Evolutionary conservation across 2,888 invertebrate genomes (phyloP).

Genomic region (Scaptomyza tumidula): DNA sequence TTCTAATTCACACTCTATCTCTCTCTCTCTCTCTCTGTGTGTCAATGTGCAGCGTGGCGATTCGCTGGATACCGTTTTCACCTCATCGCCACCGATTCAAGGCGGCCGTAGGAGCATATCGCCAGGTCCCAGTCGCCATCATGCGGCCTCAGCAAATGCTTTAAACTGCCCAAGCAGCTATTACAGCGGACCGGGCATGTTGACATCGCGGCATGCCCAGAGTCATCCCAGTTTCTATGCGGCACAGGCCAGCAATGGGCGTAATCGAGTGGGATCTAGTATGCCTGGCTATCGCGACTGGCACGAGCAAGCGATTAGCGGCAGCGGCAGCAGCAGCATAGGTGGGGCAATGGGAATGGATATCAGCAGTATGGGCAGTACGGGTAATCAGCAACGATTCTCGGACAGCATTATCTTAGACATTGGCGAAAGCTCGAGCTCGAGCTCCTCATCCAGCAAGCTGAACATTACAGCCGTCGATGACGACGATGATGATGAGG

Average conservation of each 20-base stretch:
- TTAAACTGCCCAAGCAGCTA: constrained; percentile 65
- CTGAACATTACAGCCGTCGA: constrained; percentile 73
- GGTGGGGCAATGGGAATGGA: constrained; percentile 39
- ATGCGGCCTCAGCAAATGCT: constrained; percentile 67
- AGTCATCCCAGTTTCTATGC: constrained; percentile 70
- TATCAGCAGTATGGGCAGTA: constrained; percentile 74
- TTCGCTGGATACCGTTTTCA: constrained; percentile 88
- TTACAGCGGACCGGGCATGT: constrained; percentile 61
- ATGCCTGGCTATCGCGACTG: constrained; percentile 64
- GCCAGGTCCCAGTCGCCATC: constrained; percentile 74
- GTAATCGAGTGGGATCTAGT: constrained; percentile 27
- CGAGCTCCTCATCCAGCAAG: constrained; percentile 81
- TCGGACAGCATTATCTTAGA: constrained; percentile 84
- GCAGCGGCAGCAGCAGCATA: constrained; percentile 16
- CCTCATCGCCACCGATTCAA: constrained; percentile 86
- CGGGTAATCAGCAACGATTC: constrained; percentile 85
- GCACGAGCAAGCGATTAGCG: constrained; percentile 42
- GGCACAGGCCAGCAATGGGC: constrained; percentile 49
- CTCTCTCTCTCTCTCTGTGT: background rate
- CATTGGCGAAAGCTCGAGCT: constrained; percentile 82
- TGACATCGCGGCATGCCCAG: constrained; percentile 67
- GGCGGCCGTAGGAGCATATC: constrained; percentile 74
- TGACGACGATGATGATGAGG: constrained; percentile 68
- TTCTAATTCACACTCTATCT: background rate
- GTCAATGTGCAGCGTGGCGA: constrained; percentile 86